Evolutionary conservation across 2,888 invertebrate genomes (phyloP), one percentile per base, ranked within the genome.

Genomic region (Sinelater perroti): DNA sequence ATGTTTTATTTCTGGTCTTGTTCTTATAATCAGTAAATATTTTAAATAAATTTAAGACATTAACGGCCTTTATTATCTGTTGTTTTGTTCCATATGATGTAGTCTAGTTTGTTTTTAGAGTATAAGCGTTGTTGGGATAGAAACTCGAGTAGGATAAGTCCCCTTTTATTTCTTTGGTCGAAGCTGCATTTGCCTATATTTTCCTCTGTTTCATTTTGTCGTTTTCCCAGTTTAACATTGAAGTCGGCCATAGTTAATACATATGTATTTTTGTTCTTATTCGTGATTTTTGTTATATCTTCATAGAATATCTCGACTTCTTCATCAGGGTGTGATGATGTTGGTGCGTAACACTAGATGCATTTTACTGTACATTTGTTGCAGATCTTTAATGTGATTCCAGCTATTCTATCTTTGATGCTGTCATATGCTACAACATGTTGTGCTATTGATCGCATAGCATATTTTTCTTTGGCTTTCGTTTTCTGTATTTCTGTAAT

Each of bases 141-240:
- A 20, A 36, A 36, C 18, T 36, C 36, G 18, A 20, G 10, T 18
- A 38, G 38, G 2, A 8, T 38, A 6, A 2, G 21, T 38, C 20
- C 38, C 18, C 20, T 18, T 10, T 38, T 21, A 14, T 38, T 38
- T 5, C 38, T 38, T 11, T 38, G 20, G 11, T 38, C 38, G 11
- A 18, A 20, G n/a, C 38, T 38, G 20, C 18, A 38, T 38, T 20
- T 38, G n/a, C 6, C 38, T 38, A 18, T 10, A 6, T 38, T 38
- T 38, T 38, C 20, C 21, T 38, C 38, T 38, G 38, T 38, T 38
- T 38, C 38, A 5, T 18, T 21, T 38, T 38, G 38, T 18, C 11
- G 18, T 38, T 38, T 38, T 3, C 18, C 20, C 11, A 38, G 10
- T n/a, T 38, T 38, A 6, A 11, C 38, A 20, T 38, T 38, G 7